Percentiles rank a stretch among this genome's conserved stretches.
Evolutionary conservation across 2,888 invertebrate genomes (phyloP).

Genomic region (Phaedon cochleariae): DNA sequence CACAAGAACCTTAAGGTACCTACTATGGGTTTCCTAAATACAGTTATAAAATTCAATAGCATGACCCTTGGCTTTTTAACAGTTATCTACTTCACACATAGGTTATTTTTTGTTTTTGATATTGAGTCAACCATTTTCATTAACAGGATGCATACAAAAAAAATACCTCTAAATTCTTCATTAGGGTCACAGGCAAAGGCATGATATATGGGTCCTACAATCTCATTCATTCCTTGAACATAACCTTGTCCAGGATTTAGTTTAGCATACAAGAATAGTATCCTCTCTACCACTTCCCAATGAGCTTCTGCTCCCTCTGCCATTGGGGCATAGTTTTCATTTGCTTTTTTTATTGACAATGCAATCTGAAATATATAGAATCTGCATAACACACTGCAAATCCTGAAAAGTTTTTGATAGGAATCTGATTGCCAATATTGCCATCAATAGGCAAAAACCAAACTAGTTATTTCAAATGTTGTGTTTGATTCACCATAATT

Average conservation of each 20-base stretch:
- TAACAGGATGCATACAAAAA: not conserved
- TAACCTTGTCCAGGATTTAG: conserved; percentile 97
- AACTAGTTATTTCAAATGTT: too few relatives aligned
- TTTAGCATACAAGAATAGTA: conserved; percentile 97
- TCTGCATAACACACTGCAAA: conserved; percentile 14
- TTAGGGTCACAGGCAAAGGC: conserved; percentile 93
- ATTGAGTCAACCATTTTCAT: too few relatives aligned
- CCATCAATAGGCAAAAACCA: too few relatives aligned
- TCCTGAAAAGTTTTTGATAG: too few relatives aligned
- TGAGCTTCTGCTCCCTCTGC: conserved; percentile 94
- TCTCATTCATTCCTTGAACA: conserved; percentile 99
- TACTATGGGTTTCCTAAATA: too few relatives aligned
- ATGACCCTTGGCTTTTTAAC: too few relatives aligned
- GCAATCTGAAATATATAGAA: conserved; percentile 66
- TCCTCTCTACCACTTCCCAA: conserved; percentile 98
- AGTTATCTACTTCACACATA: too few relatives aligned
- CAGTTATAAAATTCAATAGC: too few relatives aligned
- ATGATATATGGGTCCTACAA: conserved; percentile 98
- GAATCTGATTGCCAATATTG: too few relatives aligned
- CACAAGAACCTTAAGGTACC: too few relatives aligned
- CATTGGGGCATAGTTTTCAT: conserved; percentile 83
- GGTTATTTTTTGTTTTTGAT: too few relatives aligned
- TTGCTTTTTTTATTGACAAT: conserved; percentile 78
- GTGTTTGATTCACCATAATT: too few relatives aligned
- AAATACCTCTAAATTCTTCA: conserved; percentile 76